A percentile compares a stretch with the other conserved stretches of the same genome.
Evolutionary conservation across 2,888 invertebrate genomes (phyloP).

Genomic region (Plagodis dolabraria): DNA sequence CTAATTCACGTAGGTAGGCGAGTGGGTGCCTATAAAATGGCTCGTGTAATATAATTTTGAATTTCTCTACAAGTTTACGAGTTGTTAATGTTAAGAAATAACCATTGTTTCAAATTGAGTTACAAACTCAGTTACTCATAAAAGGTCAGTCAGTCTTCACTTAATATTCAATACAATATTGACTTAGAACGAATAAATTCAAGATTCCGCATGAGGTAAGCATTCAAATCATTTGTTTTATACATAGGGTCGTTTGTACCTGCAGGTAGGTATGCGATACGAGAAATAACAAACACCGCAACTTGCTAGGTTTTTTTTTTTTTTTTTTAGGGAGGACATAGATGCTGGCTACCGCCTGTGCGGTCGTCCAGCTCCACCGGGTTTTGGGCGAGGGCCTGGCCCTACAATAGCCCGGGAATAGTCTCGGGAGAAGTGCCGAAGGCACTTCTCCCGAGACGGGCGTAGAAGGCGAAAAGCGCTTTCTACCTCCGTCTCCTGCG

Average conservation of each 20-base stretch:
- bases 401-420: no score
- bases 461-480: no score
- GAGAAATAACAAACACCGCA: slow-evolving; percentile 2
- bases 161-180: slow-evolving; percentile 14
- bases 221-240: neutral
- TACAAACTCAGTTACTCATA: slow-evolving; percentile 12
- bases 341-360: no score
- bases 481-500: no score
- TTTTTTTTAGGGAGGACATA: no score
- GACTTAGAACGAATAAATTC: slow-evolving; percentile 15
- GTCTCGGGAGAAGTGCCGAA: no score
- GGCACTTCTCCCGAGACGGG: no score
- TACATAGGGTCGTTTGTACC: neutral
- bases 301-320: neutral
- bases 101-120: slow-evolving; percentile 4
- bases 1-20: slow-evolving; percentile 16
- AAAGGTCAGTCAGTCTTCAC: slow-evolving; percentile 14
- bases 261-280: neutral
- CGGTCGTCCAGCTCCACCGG: no score
- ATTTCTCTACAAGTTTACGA: slow-evolving; percentile 16
- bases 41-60: slow-evolving; percentile 18
- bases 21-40: slow-evolving; percentile 5
- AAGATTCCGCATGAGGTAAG: slow-evolving; percentile 8
- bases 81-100: slow-evolving; percentile 18
- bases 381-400: no score